A percentile compares a stretch with the other conserved stretches of the same genome.
phyloP scores from a whole-genome alignment of 2,113 vertebrate genomes.

The Pygoscelis adeliae region DNA sequence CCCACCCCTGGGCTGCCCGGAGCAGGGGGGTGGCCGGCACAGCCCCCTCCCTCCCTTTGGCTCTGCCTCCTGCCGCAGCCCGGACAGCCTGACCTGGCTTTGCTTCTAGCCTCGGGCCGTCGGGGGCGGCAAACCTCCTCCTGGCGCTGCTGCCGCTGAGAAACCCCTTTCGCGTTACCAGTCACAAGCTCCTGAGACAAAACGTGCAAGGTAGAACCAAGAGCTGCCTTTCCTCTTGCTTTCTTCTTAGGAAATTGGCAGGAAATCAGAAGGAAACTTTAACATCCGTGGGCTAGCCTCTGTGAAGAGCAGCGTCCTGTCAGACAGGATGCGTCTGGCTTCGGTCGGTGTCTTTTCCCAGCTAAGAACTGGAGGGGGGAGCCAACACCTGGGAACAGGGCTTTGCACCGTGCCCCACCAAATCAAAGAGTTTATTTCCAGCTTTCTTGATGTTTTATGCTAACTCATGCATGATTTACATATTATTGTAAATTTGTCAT shows the following conservation, averaged over 20 bases:
- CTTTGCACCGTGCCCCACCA: background rate
- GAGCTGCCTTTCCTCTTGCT: background rate
- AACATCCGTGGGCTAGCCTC: background rate
- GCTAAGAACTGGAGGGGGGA: constrained; percentile 19
- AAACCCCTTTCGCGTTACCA: background rate
- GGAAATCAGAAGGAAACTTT: constrained; percentile 47
- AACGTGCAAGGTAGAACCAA: background rate
- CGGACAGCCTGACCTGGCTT: accelerated
- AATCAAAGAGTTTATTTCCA: constrained; percentile 23
- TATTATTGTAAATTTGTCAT: background rate
- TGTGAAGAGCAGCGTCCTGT: constrained; percentile 2
- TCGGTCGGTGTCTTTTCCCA: background rate
- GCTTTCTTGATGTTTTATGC: background rate
- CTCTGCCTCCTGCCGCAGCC: background rate
- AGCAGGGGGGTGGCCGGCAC: accelerated
- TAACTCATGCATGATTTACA: background rate
- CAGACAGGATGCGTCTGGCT: constrained; percentile 15
- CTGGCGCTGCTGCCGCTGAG: background rate
- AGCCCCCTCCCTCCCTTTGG: background rate
- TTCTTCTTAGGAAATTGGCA: constrained; percentile 41
- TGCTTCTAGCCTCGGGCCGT: background rate
- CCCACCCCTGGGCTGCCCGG: accelerated
- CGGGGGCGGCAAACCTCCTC: background rate
- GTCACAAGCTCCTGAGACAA: background rate
- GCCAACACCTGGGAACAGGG: constrained; percentile 7